These are phyloP conservation scores for Periphyllus acericola DNA, from an alignment of 2,888 invertebrate genomes.

Conservation along the genomic window DNA sequence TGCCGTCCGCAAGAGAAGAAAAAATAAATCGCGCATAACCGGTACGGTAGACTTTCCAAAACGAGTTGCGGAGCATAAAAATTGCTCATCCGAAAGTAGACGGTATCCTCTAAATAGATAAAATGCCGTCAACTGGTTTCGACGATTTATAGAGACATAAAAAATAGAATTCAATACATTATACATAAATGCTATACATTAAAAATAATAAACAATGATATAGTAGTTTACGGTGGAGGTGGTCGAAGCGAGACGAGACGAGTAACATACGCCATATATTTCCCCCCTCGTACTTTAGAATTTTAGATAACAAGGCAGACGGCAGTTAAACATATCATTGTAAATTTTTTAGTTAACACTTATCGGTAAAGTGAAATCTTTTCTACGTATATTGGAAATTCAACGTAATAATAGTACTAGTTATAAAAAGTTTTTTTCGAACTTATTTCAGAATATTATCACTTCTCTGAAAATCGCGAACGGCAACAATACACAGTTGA, in stretches of 20 bases:
- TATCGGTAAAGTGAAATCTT: no score
- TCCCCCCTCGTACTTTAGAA: no score
- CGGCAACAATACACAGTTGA: no score
- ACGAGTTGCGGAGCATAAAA: slow-evolving; percentile 30
- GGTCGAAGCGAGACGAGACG: neutral
- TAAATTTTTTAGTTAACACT: no score
- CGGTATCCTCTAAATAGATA: slow-evolving; percentile 20
- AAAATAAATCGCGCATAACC: slow-evolving; percentile 18
- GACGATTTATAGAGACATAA: slow-evolving; percentile 10
- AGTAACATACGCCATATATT: no score
- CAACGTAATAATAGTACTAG: no score
- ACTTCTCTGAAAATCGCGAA: no score
- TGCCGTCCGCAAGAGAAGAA: neutral
- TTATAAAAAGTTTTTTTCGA: no score
- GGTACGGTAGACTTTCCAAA: slow-evolving; percentile 54
- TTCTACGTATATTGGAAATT: no score
- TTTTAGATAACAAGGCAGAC: no score
- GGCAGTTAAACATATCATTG: no score
- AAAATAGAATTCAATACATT: neutral
- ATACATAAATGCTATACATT: neutral
- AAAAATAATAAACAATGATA: neutral
- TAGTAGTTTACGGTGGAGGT: neutral
- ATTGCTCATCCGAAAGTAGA: slow-evolving; percentile 46
- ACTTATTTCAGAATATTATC: no score
- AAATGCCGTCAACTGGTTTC: slow-evolving; percentile 46